Conservation (phyloP, 2,113 vertebrate genomes). For the Chionis minor region DNA sequence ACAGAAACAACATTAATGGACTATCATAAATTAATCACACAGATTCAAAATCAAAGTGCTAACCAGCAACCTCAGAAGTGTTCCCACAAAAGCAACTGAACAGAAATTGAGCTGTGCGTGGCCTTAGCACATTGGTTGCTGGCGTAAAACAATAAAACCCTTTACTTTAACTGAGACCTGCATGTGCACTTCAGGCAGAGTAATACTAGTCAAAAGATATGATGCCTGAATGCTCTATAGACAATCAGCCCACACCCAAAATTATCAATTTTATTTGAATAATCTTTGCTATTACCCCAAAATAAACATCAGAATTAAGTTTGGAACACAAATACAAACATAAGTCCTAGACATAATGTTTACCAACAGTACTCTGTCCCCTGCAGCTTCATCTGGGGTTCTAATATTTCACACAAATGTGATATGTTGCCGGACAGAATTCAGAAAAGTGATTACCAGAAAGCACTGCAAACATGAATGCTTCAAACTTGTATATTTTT, state of each 20-base stretch:
- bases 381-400: accelerated
- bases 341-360: background rate
- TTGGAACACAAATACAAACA: background rate
- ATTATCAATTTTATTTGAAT: background rate
- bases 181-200: background rate
- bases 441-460: background rate
- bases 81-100: background rate
- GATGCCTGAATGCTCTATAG: background rate
- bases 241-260: background rate
- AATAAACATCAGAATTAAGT: background rate
- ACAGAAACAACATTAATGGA: background rate
- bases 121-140: background rate
- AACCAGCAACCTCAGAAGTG: background rate
- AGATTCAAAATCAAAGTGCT: background rate
- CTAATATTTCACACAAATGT: background rate
- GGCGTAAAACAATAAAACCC: background rate
- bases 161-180: background rate
- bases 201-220: background rate
- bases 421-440: background rate
- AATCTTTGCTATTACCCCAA: background rate
- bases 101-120: background rate
- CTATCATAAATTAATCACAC: background rate
- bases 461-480: background rate
- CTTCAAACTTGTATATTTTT: background rate
- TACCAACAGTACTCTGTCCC: background rate